Evolutionary conservation across 2,888 invertebrate genomes (phyloP), one percentile per base, ranked within the genome.

Genomic region (Lypha dubia): DNA sequence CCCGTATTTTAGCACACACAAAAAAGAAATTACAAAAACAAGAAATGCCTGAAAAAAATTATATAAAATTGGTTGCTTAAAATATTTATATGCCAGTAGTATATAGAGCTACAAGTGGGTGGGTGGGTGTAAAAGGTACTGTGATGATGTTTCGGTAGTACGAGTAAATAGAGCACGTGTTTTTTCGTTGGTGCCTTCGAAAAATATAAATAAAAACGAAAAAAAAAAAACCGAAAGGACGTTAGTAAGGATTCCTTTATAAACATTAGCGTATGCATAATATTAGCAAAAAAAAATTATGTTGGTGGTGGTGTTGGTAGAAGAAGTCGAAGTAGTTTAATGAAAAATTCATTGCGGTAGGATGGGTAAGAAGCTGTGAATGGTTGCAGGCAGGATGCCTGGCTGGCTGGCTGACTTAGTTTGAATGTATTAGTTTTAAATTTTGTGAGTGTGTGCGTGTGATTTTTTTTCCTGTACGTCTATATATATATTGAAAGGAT

Each of bases 91-190:
- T 71, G 44, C 35, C 53, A 51, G 22, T 15, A 20, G 28, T 79
- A 71, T 46, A 80, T 71, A 75, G 67, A 80, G 83, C 87, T 75
- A 86, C 87, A 87, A 87, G 87, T 87, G 87, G 87, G 87, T 85
- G 86, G 85, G 11, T 35, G 49, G 32, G 4, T 8, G 28, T 28
- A 35, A 20, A 65, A 22, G 58, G 6, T 4, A 20, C 7, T 17
- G 22, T 44, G 32, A 35, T 46, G 35, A 65, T 24, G 53, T 49
- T 77, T 70, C 73, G 68, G 62, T 46, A 58, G 58, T 70, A 32
- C 60, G 79, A 73, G 65, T 84, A 81, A 74, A 81, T 81, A 79
- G 77, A 81, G 74, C 81, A 84, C 84, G 81, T 84, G 81, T 81
- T 44, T 70, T 83, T 84, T 80, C 74, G 62, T 73, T 49, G 58